phyloP scores from a whole-genome alignment of 2,113 vertebrate species.

The Mellivora capensis region DNA sequence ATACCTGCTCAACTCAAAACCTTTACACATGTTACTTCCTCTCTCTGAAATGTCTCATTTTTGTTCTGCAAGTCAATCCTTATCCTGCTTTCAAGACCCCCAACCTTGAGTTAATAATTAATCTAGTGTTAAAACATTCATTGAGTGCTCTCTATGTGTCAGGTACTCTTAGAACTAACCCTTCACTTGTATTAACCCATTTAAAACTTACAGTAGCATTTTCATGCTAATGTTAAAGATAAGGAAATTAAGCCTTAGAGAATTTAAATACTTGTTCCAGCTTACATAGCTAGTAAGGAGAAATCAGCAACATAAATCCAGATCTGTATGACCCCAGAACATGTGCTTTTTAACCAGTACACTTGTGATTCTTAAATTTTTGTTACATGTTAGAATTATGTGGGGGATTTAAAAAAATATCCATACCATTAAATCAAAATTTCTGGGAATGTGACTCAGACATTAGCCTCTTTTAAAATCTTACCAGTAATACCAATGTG shows the following conservation, averaged over 20 bases:
- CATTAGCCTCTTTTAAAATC: neutral
- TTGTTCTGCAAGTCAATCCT: neutral
- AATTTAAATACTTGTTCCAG: neutral
- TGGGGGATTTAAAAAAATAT: neutral
- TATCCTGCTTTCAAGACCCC: neutral
- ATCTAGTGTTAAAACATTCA: constrained; percentile 30
- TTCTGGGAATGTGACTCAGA: neutral
- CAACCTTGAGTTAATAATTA: neutral
- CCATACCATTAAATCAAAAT: constrained; percentile 42
- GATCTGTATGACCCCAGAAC: neutral
- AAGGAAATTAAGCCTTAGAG: neutral
- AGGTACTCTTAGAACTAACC: neutral
- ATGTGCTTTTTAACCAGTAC: neutral
- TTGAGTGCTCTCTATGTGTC: neutral
- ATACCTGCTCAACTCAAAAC: neutral
- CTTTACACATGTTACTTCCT: neutral
- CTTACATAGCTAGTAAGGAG: neutral
- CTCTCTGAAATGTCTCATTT: neutral
- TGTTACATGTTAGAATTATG: neutral
- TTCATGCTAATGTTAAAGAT: constrained; percentile 4
- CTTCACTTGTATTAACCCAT: neutral
- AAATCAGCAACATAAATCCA: neutral
- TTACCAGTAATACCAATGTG: neutral
- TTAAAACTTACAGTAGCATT: neutral
- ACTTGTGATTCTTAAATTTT: neutral